phyloP scores from a whole-genome alignment of 2,113 vertebrate genomes.

The Alosa alosa region DNA sequence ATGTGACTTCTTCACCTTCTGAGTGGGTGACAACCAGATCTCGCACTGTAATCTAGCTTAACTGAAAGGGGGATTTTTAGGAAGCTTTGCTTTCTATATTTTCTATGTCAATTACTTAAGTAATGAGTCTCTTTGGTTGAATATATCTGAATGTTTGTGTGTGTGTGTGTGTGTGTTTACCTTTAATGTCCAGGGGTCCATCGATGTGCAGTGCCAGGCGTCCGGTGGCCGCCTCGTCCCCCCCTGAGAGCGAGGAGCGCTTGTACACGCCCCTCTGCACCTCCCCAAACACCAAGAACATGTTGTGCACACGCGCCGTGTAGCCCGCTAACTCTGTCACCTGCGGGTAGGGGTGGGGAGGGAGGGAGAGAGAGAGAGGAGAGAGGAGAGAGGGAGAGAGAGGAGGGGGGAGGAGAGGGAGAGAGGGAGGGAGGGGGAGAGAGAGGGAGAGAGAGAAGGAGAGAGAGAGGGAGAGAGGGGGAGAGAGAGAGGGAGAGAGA shows the following conservation, averaged over 20 bases:
- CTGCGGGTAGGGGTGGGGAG: constrained; percentile 57
- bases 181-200: constrained; percentile 86
- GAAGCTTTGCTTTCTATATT: no score
- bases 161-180: constrained; percentile 60
- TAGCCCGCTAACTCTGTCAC: constrained; percentile 96
- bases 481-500: constrained; percentile 34
- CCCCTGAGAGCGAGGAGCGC: constrained; percentile 71
- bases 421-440: not conserved
- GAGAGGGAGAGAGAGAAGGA: constrained; percentile 33
- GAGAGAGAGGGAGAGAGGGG: not conserved
- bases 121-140: not conserved
- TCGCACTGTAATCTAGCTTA: no score
- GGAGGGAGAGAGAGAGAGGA: not conserved
- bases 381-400: no score
- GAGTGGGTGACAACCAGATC: no score
- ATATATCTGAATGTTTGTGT: not conserved
- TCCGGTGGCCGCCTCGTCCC: constrained; percentile 61
- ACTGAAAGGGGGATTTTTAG: no score
- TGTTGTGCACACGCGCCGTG: constrained; percentile 91
- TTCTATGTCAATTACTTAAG: not conserved
- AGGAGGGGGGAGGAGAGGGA: not conserved
- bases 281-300: constrained; percentile 94
- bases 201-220: constrained; percentile 74
- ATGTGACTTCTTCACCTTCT: no score
- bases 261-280: constrained; percentile 93